A percentile compares a stretch with the other conserved stretches of the same genome.
Conservation (phyloP, 2,888 invertebrate species). For the Clepsis dumicolana region DNA sequence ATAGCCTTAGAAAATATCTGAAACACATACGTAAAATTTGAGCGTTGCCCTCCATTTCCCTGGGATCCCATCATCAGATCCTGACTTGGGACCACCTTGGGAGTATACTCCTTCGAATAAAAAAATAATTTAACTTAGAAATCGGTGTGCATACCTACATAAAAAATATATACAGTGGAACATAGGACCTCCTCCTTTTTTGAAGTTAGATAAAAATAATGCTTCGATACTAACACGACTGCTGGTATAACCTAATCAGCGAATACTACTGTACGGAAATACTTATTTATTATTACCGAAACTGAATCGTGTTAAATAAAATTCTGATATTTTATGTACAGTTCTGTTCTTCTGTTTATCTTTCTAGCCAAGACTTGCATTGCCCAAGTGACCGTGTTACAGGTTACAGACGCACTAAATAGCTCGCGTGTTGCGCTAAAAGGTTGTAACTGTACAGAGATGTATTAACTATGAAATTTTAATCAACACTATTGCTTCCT, state of each 20-base stretch:
- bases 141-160: too few species aligned
- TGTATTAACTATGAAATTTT: slow-evolving; percentile 1
- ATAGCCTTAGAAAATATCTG: too few species aligned
- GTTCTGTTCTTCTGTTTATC: slow-evolving; percentile 27
- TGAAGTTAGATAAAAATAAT: too few species aligned
- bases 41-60: too few species aligned
- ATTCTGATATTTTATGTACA: slow-evolving; percentile 5
- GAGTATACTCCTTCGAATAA: too few species aligned
- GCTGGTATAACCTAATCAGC: slow-evolving; percentile 8
- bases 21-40: too few species aligned
- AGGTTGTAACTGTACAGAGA: slow-evolving; percentile 30
- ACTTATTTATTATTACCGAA: slow-evolving; percentile 10
- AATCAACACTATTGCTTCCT: too few species aligned
- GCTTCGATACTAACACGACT: background rate
- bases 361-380: slow-evolving; percentile 15
- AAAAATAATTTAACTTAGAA: too few species aligned
- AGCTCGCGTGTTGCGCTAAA: slow-evolving; percentile 32
- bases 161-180: too few species aligned
- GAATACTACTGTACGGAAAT: slow-evolving; percentile 8
- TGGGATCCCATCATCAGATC: too few species aligned
- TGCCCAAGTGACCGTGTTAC: slow-evolving; percentile 36
- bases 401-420: slow-evolving; percentile 26
- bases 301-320: slow-evolving; percentile 25
- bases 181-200: too few species aligned
- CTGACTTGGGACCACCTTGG: too few species aligned